Evolutionary conservation across 2,888 invertebrate species (phyloP).

Genomic region (Leptura quadrifasciata): DNA sequence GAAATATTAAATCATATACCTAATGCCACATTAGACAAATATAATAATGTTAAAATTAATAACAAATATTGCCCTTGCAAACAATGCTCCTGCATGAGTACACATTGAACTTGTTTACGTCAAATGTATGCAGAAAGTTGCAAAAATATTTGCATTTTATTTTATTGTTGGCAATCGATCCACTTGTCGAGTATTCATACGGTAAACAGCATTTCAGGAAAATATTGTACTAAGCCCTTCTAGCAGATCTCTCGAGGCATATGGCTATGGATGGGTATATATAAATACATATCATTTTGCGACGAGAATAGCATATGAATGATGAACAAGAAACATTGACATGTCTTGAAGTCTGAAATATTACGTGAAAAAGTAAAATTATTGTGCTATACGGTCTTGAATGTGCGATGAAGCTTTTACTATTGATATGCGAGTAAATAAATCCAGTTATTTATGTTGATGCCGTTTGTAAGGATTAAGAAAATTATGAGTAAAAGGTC

Average conservation of each 20-base stretch:
- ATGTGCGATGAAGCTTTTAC: background rate
- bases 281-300: background rate
- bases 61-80: background rate
- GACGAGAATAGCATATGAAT: background rate
- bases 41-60: background rate
- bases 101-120: background rate
- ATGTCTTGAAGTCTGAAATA: constrained; percentile 16
- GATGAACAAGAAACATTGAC: constrained; percentile 7
- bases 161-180: constrained; percentile 19
- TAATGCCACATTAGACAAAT: too few species aligned
- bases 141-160: constrained; percentile 22
- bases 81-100: background rate
- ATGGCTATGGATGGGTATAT: background rate
- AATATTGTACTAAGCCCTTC: constrained; percentile 12
- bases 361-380: background rate
- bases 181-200: constrained; percentile 3
- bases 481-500: too few species aligned
- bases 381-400: background rate
- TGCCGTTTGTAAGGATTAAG: too few species aligned
- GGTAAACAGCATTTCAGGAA: constrained; percentile 17
- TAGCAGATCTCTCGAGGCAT: background rate
- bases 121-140: constrained; percentile 11
- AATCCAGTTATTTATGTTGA: too few species aligned
- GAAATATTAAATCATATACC: too few species aligned
- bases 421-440: background rate